phyloP scores from a whole-genome alignment of 2,113 vertebrate genomes.

The Tenrec ecaudatus region DNA sequence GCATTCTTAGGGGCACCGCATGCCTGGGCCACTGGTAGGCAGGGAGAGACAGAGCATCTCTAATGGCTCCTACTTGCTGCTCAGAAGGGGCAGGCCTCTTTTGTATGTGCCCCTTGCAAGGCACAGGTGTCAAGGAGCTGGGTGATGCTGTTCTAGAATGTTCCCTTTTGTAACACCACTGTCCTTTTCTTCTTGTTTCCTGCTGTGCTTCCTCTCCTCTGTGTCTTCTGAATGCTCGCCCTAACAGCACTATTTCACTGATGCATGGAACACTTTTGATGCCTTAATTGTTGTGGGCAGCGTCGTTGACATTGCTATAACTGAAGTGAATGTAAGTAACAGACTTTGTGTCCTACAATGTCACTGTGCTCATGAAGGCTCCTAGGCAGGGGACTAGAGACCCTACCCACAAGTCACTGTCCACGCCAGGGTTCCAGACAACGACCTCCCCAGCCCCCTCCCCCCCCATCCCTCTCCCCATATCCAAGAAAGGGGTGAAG shows the following conservation, averaged over 20 bases:
- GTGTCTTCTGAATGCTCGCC: conserved; percentile 90
- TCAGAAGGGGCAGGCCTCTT: conserved; percentile 10
- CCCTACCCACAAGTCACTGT: neutral
- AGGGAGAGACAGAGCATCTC: conserved; percentile 32
- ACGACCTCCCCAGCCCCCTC: neutral
- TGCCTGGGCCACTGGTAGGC: conserved; percentile 38
- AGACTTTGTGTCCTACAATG: conserved; percentile 87
- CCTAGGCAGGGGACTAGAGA: conserved; percentile 72
- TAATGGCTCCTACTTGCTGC: neutral
- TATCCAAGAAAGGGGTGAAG: neutral
- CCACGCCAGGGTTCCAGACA: neutral
- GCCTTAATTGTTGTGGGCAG: conserved; percentile 99
- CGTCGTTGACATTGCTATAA: conserved; percentile 99
- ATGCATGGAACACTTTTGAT: conserved; percentile 99
- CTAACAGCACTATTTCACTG: conserved; percentile 99
- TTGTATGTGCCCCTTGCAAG: conserved; percentile 52
- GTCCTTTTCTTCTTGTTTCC: conserved; percentile 90
- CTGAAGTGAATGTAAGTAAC: conserved; percentile 99
- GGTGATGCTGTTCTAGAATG: conserved; percentile 80
- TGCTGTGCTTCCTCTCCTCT: conserved; percentile 87
- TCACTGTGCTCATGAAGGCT: conserved; percentile 81
- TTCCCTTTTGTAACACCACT: conserved; percentile 87
- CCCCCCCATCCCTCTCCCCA: neutral
- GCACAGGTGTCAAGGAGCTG: conserved; percentile 69
- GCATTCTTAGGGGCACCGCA: conserved; percentile 10